These are phyloP conservation scores for Notothenia rossii DNA, from an alignment of 2,113 vertebrate genomes.

Conservation along the genomic window DNA sequence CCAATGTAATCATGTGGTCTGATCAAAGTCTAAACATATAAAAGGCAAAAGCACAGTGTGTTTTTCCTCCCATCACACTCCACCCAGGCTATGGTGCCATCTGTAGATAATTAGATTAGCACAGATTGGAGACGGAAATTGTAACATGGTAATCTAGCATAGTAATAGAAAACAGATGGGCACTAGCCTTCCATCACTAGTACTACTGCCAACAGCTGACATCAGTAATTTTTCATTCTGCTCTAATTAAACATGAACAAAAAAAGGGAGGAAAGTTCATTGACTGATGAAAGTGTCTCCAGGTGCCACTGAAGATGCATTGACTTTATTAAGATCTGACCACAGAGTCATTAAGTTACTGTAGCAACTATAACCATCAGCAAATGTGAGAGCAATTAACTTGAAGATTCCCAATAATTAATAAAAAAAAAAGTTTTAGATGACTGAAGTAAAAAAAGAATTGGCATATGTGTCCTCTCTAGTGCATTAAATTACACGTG, in stretches of 20 bases:
- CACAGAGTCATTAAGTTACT: not conserved
- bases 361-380: not conserved
- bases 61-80: not conserved
- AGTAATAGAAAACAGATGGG: slow-evolving; percentile 57
- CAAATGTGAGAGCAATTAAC: not conserved
- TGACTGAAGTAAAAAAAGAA: not conserved
- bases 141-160: slow-evolving; percentile 55
- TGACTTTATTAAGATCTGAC: not conserved
- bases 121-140: slow-evolving; percentile 55
- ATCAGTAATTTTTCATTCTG: slow-evolving; percentile 11
- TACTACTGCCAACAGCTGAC: slow-evolving; percentile 18
- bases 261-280: not conserved
- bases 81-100: slow-evolving; percentile 40
- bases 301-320: slow-evolving; percentile 1
- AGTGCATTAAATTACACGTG: not conserved
- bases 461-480: not conserved
- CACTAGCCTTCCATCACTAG: slow-evolving; percentile 49
- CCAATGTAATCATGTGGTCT: slow-evolving; percentile 2
- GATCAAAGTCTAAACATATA: slow-evolving; percentile 24
- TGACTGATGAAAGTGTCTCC: not conserved
- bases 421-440: not conserved
- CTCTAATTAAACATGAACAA: slow-evolving; percentile 4
- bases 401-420: not conserved
- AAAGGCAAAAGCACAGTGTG: slow-evolving; percentile 8
- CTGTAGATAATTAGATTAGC: slow-evolving; percentile 70